Evolutionary conservation across 2,113 vertebrate genomes (phyloP).

Genomic region (Hystrix brachyura): DNA sequence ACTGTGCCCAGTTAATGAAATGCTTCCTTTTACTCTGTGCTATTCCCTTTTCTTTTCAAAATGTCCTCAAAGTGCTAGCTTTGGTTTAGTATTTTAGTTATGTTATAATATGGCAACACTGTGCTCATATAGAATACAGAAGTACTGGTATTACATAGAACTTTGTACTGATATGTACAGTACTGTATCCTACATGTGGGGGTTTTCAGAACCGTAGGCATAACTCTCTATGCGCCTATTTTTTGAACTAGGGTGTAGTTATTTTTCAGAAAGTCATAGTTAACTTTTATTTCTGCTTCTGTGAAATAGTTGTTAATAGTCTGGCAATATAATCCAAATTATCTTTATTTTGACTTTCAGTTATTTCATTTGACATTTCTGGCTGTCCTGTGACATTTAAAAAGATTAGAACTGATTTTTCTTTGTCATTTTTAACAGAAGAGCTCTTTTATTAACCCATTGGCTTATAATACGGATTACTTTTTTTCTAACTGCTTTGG

Average conservation of each 20-base stretch:
- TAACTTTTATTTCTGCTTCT: slow-evolving; percentile 16
- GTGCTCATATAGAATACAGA: neutral
- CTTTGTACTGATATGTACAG: neutral
- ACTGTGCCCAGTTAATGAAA: neutral
- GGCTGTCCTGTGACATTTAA: neutral
- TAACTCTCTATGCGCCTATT: neutral
- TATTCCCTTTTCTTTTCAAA: neutral
- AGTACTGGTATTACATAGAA: neutral
- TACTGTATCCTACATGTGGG: neutral
- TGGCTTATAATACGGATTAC: slow-evolving; percentile 29
- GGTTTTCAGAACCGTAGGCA: neutral
- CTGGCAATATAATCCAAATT: slow-evolving; percentile 6
- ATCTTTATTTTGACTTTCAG: slow-evolving; percentile 59
- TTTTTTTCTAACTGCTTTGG: slow-evolving; percentile 51
- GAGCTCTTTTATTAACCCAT: neutral
- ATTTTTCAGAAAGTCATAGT: neutral
- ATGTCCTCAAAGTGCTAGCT: neutral
- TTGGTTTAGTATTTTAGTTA: slow-evolving; percentile 23
- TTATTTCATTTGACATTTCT: slow-evolving; percentile 53
- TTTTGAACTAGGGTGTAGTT: neutral
- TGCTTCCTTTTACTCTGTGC: neutral
- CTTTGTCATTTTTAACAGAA: neutral
- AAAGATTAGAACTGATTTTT: slow-evolving; percentile 31
- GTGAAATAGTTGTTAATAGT: slow-evolving; percentile 41
- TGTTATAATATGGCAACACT: neutral